Percentiles rank a stretch among this genome's conserved stretches.
These are phyloP conservation scores for Ormia ochracea DNA, from an alignment of 2,888 invertebrate species.

Conservation along the genomic window DNA sequence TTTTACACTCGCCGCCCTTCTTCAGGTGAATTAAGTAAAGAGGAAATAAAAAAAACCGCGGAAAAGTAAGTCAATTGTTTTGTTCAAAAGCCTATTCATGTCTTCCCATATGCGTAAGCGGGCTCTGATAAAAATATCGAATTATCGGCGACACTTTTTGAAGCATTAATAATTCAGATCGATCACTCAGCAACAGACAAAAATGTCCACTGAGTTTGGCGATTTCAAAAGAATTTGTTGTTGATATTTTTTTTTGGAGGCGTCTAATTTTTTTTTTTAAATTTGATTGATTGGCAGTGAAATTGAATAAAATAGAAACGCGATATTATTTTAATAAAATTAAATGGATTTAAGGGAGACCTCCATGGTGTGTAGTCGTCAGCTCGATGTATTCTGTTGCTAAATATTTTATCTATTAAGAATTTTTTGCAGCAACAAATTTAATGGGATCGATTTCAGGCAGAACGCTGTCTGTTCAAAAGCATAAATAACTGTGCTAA, in stretches of 20 bases:
- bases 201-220: neutral
- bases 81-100: neutral
- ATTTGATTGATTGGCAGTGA: slow-evolving; percentile 26
- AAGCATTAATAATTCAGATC: slow-evolving; percentile 29
- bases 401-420: neutral
- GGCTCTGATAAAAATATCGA: slow-evolving; percentile 27
- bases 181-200: slow-evolving; percentile 2
- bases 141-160: slow-evolving; percentile 17
- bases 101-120: neutral
- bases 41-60: neutral
- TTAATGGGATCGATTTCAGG: slow-evolving; percentile 38
- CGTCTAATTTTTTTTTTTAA: neutral
- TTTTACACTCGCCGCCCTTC: too few relatives aligned
- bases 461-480: neutral
- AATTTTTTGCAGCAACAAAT: neutral
- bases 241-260: neutral
- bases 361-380: neutral
- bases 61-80: neutral
- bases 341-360: neutral
- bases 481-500: neutral
- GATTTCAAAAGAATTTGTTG: neutral
- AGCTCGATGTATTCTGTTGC: neutral
- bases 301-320: slow-evolving; percentile 12
- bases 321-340: neutral
- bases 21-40: neutral